phyloP scores from a whole-genome alignment of 1,140 invertebrate species.

The Acromyrmex charruanus region DNA sequence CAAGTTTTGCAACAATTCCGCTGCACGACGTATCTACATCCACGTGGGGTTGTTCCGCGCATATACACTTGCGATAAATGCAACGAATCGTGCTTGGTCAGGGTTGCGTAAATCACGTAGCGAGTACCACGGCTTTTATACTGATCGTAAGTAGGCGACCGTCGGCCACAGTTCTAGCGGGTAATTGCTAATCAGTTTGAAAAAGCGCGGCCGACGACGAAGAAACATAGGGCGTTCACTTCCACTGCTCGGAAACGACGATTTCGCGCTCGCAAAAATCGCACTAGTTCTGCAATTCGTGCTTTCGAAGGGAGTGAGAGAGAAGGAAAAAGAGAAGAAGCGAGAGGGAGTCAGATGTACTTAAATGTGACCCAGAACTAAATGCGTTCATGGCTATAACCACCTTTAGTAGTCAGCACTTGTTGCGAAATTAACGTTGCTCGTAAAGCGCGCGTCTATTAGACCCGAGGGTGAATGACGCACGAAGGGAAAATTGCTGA shows the following conservation, averaged over 20 bases:
- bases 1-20: conserved; percentile 77
- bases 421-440: conserved; percentile 70
- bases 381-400: conserved; percentile 57
- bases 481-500: conserved; percentile 53
- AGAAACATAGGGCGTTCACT: conserved; percentile 15
- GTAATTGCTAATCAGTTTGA: conserved; percentile 63
- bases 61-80: conserved; percentile 41
- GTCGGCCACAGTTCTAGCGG: conserved; percentile 7
- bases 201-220: conserved; percentile 27
- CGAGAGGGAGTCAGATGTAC: conserved; percentile 6
- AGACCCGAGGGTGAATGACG: conserved; percentile 68
- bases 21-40: conserved; percentile 57
- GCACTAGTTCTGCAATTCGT: neutral
- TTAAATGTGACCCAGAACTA: conserved; percentile 50
- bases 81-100: conserved; percentile 45
- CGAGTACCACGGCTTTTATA: conserved; percentile 42
- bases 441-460: conserved; percentile 67
- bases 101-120: conserved; percentile 66
- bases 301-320: neutral
- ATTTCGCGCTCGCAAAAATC: conserved; percentile 25
- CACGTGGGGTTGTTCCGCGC: conserved; percentile 57
- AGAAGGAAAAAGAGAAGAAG: neutral
- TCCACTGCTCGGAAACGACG: conserved; percentile 24
- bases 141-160: conserved; percentile 25
- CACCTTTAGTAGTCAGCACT: conserved; percentile 24